Conservation (phyloP, 2,113 vertebrate species). For the Daphoenositta chrysoptera region DNA sequence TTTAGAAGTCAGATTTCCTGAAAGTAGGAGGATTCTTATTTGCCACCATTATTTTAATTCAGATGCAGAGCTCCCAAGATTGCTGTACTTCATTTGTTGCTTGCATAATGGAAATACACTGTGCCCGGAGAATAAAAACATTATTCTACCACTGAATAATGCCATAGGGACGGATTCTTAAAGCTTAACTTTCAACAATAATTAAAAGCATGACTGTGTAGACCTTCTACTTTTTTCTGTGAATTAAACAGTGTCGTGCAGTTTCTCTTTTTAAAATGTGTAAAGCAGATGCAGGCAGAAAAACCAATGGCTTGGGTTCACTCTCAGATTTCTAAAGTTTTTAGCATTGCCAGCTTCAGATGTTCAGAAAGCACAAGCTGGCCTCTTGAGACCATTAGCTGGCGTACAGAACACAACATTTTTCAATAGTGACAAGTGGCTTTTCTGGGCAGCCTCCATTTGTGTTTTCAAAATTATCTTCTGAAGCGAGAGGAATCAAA, state of each 20-base stretch:
- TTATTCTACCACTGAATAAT: neutral
- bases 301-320: neutral
- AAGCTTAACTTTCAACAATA: neutral
- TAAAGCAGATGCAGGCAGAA: neutral
- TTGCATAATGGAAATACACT: neutral
- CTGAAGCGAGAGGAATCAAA: neutral
- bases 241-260: neutral
- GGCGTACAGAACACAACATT: neutral
- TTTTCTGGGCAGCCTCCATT: neutral
- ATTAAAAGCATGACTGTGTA: neutral
- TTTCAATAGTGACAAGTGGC: neutral
- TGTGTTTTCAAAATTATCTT: neutral
- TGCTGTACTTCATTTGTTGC: neutral
- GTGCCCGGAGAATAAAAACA: neutral
- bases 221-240: neutral
- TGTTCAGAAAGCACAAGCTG: neutral
- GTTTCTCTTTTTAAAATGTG: neutral
- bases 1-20: neutral
- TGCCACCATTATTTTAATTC: neutral
- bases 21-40: neutral
- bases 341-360: neutral
- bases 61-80: neutral
- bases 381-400: neutral
- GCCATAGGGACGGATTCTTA: neutral
- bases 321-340: neutral